phyloP scores from a whole-genome alignment of 2,797 vertebrate genomes.

The Sarcophilus harrisii region DNA sequence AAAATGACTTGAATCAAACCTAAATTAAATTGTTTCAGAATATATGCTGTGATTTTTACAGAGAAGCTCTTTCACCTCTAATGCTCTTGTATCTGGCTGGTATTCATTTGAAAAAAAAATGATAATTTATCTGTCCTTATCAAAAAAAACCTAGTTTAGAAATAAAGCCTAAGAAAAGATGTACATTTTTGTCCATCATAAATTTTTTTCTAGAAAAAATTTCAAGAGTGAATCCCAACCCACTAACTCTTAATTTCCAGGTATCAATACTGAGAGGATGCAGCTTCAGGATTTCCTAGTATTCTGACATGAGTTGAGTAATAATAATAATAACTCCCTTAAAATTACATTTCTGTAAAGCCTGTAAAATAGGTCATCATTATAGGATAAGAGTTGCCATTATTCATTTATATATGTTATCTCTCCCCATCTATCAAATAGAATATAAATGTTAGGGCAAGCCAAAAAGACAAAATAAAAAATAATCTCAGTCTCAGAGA shows the following conservation, averaged over 20 bases:
- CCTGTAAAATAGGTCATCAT: neutral
- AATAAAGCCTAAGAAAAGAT: neutral
- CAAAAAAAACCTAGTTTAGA: neutral
- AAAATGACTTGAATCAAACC: slow-evolving; percentile 1
- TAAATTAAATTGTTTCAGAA: neutral
- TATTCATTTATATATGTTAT: neutral
- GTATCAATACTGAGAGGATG: neutral
- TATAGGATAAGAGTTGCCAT: neutral
- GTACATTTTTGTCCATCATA: neutral
- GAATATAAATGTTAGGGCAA: neutral
- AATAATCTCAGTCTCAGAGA: neutral
- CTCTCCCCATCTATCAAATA: neutral
- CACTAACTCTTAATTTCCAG: neutral
- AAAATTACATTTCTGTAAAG: neutral
- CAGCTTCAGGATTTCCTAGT: neutral
- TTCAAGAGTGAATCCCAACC: neutral
- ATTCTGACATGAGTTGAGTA: neutral
- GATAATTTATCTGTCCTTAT: neutral
- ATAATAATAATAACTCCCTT: neutral
- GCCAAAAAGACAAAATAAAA: neutral
- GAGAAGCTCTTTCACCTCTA: neutral
- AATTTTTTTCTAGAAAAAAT: neutral
- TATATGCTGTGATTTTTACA: neutral
- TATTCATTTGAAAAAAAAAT: neutral
- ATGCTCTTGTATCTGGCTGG: neutral